Evolutionary conservation across 2,797 vertebrate species (phyloP).

Genomic region (Acanthurus tractus): DNA sequence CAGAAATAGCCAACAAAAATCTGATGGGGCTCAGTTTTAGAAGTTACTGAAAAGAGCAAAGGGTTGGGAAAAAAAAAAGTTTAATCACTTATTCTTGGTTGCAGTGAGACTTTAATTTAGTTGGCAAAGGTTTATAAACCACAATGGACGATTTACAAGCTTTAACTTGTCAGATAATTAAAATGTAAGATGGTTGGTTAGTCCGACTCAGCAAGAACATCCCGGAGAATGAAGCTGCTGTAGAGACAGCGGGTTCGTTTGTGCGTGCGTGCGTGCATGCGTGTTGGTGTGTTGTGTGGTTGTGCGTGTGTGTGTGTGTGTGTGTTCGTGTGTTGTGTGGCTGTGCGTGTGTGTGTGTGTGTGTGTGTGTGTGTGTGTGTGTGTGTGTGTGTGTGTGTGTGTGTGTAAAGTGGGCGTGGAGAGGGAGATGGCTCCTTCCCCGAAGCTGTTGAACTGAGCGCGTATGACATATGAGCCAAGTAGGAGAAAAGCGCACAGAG

Average conservation of each 20-base stretch:
- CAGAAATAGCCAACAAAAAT: not conserved
- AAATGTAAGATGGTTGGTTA: constrained; percentile 16
- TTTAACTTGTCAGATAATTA: constrained; percentile 40
- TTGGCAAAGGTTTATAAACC: not conserved
- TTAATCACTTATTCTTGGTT: not conserved
- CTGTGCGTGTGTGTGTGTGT: constrained; percentile 21
- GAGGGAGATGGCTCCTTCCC: constrained; percentile 58
- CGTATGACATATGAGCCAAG: constrained; percentile 64
- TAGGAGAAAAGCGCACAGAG: constrained; percentile 47
- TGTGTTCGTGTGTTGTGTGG: no score
- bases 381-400: constrained; percentile 27
- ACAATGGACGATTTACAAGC: constrained; percentile 13
- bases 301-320: not conserved
- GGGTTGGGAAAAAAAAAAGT: not conserved
- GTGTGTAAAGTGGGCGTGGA: constrained; percentile 72
- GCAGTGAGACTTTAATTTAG: not conserved
- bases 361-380: constrained; percentile 23
- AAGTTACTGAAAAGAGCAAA: not conserved
- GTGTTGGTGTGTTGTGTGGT: constrained; percentile 31
- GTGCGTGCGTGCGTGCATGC: constrained; percentile 20
- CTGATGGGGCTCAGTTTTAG: not conserved
- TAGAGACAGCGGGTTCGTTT: constrained; percentile 11
- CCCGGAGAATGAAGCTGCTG: constrained; percentile 7
- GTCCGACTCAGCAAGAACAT: constrained; percentile 41
- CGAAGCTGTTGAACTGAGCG: constrained; percentile 51